Evolutionary conservation across 2,797 vertebrate genomes (phyloP).

Genomic region (Amblyopsis hoosieri): DNA sequence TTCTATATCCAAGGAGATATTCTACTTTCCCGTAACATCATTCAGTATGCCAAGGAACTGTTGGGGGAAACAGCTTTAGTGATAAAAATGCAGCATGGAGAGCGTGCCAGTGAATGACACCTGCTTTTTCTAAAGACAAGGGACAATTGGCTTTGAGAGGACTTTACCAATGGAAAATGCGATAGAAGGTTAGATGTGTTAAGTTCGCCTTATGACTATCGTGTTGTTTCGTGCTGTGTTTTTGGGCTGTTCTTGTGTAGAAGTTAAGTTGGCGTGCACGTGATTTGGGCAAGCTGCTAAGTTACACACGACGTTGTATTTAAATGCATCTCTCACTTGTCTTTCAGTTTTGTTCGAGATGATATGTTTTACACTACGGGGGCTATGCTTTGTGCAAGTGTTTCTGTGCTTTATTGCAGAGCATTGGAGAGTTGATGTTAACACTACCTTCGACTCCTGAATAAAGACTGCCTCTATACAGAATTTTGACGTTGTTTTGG

Average conservation of each 20-base stretch:
- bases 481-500: not conserved
- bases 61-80: slow-evolving; percentile 56
- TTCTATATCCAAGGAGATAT: slow-evolving; percentile 62
- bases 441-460: slow-evolving; percentile 57
- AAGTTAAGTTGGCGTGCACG: slow-evolving; percentile 60
- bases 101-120: slow-evolving; percentile 80
- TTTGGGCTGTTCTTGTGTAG: slow-evolving; percentile 31
- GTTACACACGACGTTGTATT: not conserved
- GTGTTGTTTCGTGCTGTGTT: slow-evolving; percentile 45
- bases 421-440: slow-evolving; percentile 45
- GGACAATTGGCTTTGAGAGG: slow-evolving; percentile 70
- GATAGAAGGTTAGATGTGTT: slow-evolving; percentile 83
- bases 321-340: too few relatives aligned
- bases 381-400: slow-evolving; percentile 45
- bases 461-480: slow-evolving; percentile 42
- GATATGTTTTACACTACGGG: slow-evolving; percentile 30
- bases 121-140: slow-evolving; percentile 78
- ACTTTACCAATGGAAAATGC: slow-evolving; percentile 82
- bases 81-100: slow-evolving; percentile 65
- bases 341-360: slow-evolving; percentile 3
- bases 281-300: slow-evolving; percentile 31
- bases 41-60: slow-evolving; percentile 48
- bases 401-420: slow-evolving; percentile 60
- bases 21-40: slow-evolving; percentile 38
- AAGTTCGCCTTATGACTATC: slow-evolving; percentile 53